These are phyloP conservation scores for Castor canadensis DNA, from an alignment of 2,113 vertebrate genomes.

Conservation along the genomic window DNA sequence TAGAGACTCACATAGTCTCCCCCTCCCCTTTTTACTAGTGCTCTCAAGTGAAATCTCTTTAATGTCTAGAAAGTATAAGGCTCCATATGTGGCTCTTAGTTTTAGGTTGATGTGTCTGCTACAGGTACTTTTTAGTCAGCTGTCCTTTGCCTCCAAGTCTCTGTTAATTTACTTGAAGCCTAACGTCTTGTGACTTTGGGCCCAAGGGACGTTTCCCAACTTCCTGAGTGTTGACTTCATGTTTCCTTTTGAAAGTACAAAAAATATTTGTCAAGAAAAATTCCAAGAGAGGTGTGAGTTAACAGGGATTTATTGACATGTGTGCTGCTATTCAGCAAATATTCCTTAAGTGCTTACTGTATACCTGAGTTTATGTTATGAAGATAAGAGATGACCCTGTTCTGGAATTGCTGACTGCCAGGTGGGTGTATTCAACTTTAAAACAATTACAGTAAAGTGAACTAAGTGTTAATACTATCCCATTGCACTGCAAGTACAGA, in stretches of 20 bases:
- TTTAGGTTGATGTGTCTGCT: neutral
- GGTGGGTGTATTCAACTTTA: neutral
- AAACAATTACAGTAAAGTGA: conserved; percentile 9
- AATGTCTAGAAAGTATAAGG: conserved; percentile 19
- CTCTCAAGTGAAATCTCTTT: neutral
- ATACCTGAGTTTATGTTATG: neutral
- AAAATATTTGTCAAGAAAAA: conserved; percentile 22
- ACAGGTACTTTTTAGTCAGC: neutral
- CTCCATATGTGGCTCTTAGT: neutral
- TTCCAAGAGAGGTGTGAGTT: neutral
- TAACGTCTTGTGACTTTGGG: conserved; percentile 27
- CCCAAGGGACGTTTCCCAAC: conserved; percentile 3
- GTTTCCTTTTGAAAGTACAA: conserved; percentile 53
- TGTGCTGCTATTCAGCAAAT: neutral
- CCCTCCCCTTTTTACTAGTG: neutral
- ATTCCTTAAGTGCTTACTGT: neutral
- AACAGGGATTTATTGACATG: neutral
- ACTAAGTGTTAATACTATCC: neutral
- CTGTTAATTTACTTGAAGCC: neutral
- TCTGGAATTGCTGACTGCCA: neutral
- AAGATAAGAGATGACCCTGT: neutral
- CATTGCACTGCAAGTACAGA: neutral
- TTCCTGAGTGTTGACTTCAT: conserved; percentile 44
- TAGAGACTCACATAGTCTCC: neutral
- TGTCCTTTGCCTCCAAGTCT: neutral